These are phyloP conservation scores for Plagodis dolabraria DNA, from an alignment of 2,888 invertebrate genomes.

Conservation along the genomic window DNA sequence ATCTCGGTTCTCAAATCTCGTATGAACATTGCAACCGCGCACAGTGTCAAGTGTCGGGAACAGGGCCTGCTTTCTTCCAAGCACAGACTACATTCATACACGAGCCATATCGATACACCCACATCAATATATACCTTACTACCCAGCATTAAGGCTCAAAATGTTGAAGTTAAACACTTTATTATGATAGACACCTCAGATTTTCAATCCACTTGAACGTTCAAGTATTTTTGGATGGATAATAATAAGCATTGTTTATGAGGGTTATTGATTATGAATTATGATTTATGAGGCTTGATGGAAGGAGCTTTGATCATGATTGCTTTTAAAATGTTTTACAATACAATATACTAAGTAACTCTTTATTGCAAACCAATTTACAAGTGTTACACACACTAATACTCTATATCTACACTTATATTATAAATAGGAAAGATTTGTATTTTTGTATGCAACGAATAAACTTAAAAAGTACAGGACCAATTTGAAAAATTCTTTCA, in stretches of 20 bases:
- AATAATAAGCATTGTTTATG: constrained; percentile 32
- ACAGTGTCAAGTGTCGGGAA: constrained; percentile 76
- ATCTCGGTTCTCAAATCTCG: constrained; percentile 5
- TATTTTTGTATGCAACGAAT: no score
- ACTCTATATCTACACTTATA: no score
- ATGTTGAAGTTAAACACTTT: constrained; percentile 7
- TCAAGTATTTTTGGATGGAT: constrained; percentile 33
- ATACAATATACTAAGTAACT: no score
- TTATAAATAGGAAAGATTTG: no score
- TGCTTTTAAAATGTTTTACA: no score
- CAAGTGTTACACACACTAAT: no score
- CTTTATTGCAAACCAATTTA: no score
- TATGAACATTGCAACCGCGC: constrained; percentile 56
- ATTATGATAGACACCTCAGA: constrained; percentile 31
- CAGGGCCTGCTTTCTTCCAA: constrained; percentile 74
- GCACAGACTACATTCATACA: constrained; percentile 58
- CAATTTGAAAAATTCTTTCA: no score
- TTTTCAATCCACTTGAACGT: constrained; percentile 34
- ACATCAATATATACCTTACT: constrained; percentile 35
- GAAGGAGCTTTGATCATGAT: background rate
- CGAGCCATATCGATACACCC: constrained; percentile 11
- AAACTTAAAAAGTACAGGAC: no score
- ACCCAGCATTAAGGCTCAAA: constrained; percentile 9
- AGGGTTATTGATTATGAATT: constrained; percentile 19
- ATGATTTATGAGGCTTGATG: constrained; percentile 6